Evolutionary conservation across 2,888 invertebrate genomes (phyloP).

Genomic region (Sphaerophoria rueppellii): DNA sequence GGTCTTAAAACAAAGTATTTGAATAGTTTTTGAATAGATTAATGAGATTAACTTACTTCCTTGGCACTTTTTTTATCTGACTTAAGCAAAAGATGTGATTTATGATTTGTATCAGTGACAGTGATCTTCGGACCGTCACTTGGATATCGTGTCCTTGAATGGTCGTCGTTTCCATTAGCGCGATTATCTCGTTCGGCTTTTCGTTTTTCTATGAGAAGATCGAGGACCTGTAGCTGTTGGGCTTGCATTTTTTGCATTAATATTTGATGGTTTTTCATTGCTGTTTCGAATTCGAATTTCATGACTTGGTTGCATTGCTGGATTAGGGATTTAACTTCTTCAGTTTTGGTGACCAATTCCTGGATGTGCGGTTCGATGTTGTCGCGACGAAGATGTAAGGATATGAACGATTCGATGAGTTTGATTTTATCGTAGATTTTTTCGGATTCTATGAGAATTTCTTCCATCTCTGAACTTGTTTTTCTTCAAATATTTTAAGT

Average conservation of each 20-base stretch:
- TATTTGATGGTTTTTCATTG: slow-evolving; percentile 68
- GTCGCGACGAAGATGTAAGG: slow-evolving; percentile 74
- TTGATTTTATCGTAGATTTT: slow-evolving; percentile 63
- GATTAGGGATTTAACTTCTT: slow-evolving; percentile 71
- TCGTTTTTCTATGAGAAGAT: slow-evolving; percentile 47
- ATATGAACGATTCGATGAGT: slow-evolving; percentile 74
- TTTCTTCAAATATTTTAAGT: neutral
- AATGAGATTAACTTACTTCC: slow-evolving; percentile 8
- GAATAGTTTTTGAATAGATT: neutral
- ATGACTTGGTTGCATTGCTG: slow-evolving; percentile 68
- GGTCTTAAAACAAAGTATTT: slow-evolving; percentile 2
- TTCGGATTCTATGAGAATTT: slow-evolving; percentile 31
- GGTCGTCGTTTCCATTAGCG: neutral
- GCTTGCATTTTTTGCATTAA: slow-evolving; percentile 74
- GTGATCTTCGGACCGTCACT: neutral
- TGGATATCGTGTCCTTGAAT: neutral
- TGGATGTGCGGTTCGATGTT: slow-evolving; percentile 68
- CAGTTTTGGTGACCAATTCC: slow-evolving; percentile 48
- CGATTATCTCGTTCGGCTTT: neutral
- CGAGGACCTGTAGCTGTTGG: slow-evolving; percentile 73
- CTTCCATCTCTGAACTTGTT: slow-evolving; percentile 38
- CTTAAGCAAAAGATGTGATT: neutral
- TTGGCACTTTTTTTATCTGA: neutral
- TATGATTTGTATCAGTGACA: neutral
- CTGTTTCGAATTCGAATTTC: slow-evolving; percentile 64